Evolutionary conservation across 2,113 vertebrate species (phyloP).

Genomic region (Dinomys branickii): DNA sequence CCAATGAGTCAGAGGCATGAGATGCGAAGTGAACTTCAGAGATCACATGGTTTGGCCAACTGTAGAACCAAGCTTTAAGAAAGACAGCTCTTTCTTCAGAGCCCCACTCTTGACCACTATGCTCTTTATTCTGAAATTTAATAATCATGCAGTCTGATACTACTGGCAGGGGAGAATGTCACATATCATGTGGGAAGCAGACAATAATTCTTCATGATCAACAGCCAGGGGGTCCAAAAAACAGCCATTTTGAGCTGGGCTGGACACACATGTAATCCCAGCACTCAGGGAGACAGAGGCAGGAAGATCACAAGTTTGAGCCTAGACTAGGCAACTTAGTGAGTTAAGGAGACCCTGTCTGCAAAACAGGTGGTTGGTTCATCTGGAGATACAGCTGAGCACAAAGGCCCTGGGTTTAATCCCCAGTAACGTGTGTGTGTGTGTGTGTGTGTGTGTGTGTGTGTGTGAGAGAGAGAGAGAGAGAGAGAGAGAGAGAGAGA

Average conservation of each 20-base stretch:
- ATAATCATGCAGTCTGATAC: neutral
- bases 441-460: neutral
- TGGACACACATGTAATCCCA: neutral
- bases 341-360: neutral
- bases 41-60: neutral
- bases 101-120: neutral
- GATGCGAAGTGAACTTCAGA: neutral
- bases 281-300: neutral
- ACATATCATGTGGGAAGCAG: neutral
- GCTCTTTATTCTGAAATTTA: conserved; percentile 16
- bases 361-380: neutral
- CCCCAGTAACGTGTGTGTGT: neutral
- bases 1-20: neutral
- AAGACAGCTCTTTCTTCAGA: neutral
- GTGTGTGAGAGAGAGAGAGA: too few species aligned
- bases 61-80: neutral
- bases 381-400: neutral
- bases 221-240: neutral
- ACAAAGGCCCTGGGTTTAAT: neutral
- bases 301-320: neutral
- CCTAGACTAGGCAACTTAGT: neutral
- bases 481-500: too few species aligned
- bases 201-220: neutral
- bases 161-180: neutral
- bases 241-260: neutral